These are phyloP conservation scores for Anolis apletophallus DNA, from an alignment of 2,797 vertebrate species.

Conservation along the genomic window DNA sequence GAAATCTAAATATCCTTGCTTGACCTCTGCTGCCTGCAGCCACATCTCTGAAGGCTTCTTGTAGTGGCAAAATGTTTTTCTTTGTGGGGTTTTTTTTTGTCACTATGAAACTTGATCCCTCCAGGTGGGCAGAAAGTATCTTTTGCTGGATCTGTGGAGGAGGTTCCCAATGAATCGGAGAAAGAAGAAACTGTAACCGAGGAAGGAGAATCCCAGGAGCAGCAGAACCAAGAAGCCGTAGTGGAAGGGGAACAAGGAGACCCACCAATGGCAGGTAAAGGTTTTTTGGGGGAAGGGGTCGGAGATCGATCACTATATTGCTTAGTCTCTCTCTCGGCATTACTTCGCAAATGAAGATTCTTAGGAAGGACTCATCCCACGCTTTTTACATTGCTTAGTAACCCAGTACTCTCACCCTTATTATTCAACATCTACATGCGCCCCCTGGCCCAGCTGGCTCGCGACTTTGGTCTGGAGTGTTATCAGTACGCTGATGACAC, in stretches of 20 bases:
- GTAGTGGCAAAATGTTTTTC: too few relatives aligned
- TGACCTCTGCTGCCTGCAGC: neutral
- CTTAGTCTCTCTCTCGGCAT: too few relatives aligned
- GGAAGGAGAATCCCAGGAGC: conserved; percentile 52
- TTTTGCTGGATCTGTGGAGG: conserved; percentile 73
- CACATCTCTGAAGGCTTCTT: neutral
- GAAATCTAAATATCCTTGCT: neutral
- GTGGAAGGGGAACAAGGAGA: conserved; percentile 36
- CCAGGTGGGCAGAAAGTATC: conserved; percentile 74
- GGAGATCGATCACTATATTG: neutral
- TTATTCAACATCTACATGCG: too few relatives aligned
- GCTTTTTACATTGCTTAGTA: neutral
- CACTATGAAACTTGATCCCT: neutral
- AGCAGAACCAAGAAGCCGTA: conserved; percentile 33
- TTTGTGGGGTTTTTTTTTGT: neutral
- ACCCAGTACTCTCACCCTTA: too few relatives aligned
- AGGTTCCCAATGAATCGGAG: conserved; percentile 73
- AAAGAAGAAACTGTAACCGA: conserved; percentile 70
- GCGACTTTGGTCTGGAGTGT: too few relatives aligned
- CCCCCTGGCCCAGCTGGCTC: too few relatives aligned
- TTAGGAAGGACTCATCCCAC: too few relatives aligned
- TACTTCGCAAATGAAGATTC: too few relatives aligned
- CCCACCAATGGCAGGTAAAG: conserved; percentile 49
- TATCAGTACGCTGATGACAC: too few relatives aligned
- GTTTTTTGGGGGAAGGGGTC: neutral